Evolutionary conservation across 1,140 invertebrate species (phyloP), one percentile per base, ranked within the genome.

Genomic region (Druon quercuslanigerum): DNA sequence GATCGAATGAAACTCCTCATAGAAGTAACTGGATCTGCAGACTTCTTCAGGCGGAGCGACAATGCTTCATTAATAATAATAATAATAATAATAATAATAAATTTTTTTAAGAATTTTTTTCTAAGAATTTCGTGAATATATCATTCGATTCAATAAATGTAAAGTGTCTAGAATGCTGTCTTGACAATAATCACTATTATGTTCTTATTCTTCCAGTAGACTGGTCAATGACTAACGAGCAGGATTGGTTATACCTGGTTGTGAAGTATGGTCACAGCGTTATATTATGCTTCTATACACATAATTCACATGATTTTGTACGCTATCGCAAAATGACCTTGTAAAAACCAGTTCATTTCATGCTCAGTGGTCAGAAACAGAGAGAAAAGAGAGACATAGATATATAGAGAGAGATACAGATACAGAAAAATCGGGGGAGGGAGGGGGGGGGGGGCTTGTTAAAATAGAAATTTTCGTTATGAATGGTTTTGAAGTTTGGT

Each of bases 271-370:
- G 57, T 60, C 57, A 60, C 33, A 33, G 33, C 25, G 25, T 25
- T 33, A 60, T 25, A 60, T 25, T 25, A 60, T 25, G 57, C 57
- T 33, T 16, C 2, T 25, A 40, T 60, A 60, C 40, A 60, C 57
- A 60, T 60, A 60, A 60, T 40, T 60, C 57, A 60, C 57, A 60
- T 13, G 57, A 60, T 60, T 60, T 60, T 60, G 57, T 60, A 60
- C 20, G 33, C 57, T 57, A 60, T 60, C 25, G 57, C 20, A 60
- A 33, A 60, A 25, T 25, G 57, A 60, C 57, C 40, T 60, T 46
- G 9, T 60, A 60, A 19, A 60, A 60, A 60, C 25, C 57, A 33
- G 57, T 60, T 60, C 20, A 14, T 60, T 33, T 57, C 56, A 57
- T 57, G 19, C 19, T 20, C 13, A 57, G 25, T 46, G 7, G 40